Evolutionary conservation across 2,797 vertebrate genomes (phyloP).

Genomic region (Chromobotia macracanthus): DNA sequence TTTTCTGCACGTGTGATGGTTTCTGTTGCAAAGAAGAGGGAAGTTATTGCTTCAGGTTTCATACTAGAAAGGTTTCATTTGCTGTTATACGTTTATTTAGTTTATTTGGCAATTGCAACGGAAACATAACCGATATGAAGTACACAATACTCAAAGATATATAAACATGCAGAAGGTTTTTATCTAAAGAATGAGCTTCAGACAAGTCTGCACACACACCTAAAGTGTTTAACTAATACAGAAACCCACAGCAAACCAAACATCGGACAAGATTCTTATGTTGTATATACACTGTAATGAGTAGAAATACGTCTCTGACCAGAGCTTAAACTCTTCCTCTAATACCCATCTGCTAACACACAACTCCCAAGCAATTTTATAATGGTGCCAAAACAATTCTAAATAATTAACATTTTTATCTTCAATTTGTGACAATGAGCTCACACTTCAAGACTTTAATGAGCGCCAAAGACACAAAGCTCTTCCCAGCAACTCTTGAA

Average conservation of each 20-base stretch:
- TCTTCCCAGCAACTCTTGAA: background rate
- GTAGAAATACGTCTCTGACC: background rate
- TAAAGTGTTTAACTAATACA: background rate
- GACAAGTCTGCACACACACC: background rate
- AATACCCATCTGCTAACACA: background rate
- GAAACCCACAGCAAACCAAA: background rate
- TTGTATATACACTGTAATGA: background rate
- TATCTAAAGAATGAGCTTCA: background rate
- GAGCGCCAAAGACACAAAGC: background rate
- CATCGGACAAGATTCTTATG: background rate
- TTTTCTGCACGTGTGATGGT: slow-evolving; percentile 77
- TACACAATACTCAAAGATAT: no score
- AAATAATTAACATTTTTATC: background rate
- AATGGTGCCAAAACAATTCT: background rate
- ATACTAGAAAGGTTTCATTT: no score
- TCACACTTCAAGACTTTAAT: background rate
- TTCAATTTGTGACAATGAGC: slow-evolving; percentile 1
- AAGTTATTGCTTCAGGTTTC: background rate
- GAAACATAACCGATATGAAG: no score
- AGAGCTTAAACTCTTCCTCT: background rate
- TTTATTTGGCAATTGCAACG: no score
- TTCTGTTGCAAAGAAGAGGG: slow-evolving; percentile 63
- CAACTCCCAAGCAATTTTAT: background rate
- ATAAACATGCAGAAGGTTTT: background rate
- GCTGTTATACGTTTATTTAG: no score